phyloP scores from a whole-genome alignment of 2,888 invertebrate species.

The Magallana nippona region DNA sequence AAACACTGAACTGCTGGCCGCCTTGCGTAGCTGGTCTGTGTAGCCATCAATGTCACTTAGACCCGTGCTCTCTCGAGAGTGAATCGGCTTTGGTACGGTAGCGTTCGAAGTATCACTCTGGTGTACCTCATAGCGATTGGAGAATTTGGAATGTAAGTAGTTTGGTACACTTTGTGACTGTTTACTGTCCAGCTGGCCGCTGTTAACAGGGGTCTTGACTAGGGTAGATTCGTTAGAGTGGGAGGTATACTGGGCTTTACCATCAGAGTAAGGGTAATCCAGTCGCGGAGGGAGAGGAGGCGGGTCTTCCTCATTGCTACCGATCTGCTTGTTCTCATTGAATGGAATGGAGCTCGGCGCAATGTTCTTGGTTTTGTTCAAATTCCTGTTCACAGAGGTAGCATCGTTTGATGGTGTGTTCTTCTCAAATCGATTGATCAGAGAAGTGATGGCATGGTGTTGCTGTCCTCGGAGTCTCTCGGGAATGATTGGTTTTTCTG shows the following conservation, averaged over 20 bases:
- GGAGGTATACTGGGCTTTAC: not conserved
- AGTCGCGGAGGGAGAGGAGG: constrained; percentile 61
- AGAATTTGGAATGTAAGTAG: not conserved
- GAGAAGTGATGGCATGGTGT: constrained; percentile 60
- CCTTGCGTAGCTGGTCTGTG: constrained; percentile 61
- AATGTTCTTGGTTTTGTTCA: constrained; percentile 53
- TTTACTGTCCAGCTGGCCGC: not conserved
- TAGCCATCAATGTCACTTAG: constrained; percentile 58
- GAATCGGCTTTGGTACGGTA: constrained; percentile 39
- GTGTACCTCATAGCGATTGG: not conserved
- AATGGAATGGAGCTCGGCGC: constrained; percentile 70
- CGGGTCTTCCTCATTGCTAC: constrained; percentile 51
- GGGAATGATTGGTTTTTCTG: not conserved
- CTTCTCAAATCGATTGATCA: constrained; percentile 70
- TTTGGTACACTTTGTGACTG: constrained; percentile 21
- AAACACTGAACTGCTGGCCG: constrained; percentile 65
- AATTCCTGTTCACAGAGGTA: constrained; percentile 23
- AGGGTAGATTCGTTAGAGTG: constrained; percentile 21
- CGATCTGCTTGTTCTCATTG: constrained; percentile 52
- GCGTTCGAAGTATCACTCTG: not conserved
- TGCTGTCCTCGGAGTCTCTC: constrained; percentile 55
- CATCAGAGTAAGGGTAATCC: constrained; percentile 9
- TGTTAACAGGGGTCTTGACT: constrained; percentile 23
- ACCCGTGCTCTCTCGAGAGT: constrained; percentile 44
- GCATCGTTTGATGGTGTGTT: constrained; percentile 51